Base-by-base conservation (phyloP, 2,888 invertebrate species). In the Drosophila neotestacea region DNA sequence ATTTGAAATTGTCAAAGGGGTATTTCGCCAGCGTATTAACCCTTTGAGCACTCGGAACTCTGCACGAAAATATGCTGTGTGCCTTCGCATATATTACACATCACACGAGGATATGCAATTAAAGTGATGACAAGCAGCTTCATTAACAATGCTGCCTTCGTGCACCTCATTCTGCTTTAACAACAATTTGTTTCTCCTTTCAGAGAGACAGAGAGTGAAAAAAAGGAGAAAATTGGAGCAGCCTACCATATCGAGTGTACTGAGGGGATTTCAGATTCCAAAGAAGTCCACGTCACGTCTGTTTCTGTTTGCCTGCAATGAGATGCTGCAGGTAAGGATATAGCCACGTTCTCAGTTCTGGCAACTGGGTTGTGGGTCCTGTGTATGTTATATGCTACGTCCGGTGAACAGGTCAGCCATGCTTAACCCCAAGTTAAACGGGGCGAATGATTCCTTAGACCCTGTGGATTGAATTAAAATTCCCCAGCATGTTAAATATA, bases 251-350 rank as follows among this genome's bases (percentile, higher is more conserved):
- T 51, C 36, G n/a, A 34, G 28, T 9, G 16, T 22, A 13, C 44
- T 16, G 27, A 22, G 9, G 55, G 55, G 5, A 87, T 91, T 9
- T 7, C 92, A 92, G 76, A 91, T 89, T 88, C 92, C 27, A 64
- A 92, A 92, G 79, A 92, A 92, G 85, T 92, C 91, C 55, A 92
- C 92, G 78, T 90, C 91, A 85, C 91, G 91, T 83, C 79, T 91
- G 70, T 89, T 91, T 69, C 79, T 92, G 77, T 91, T 92, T 85
- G 92, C 92, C 75, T 91, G 92, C 84, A 92, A 92, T 79, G 91
- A 92, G 89, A 92, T 38, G 41, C 86, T 92, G 76, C 91, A 92
- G 91, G 92, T 92, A 85, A 47, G 47, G 46, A 22, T 41, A 32
- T 52, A 54, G 61, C 39, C 61, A 66, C 54, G 61, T 66, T 22